These are phyloP conservation scores for Anolis carolinensis DNA, from an alignment of 2,113 vertebrate species.

Conservation along the genomic window DNA sequence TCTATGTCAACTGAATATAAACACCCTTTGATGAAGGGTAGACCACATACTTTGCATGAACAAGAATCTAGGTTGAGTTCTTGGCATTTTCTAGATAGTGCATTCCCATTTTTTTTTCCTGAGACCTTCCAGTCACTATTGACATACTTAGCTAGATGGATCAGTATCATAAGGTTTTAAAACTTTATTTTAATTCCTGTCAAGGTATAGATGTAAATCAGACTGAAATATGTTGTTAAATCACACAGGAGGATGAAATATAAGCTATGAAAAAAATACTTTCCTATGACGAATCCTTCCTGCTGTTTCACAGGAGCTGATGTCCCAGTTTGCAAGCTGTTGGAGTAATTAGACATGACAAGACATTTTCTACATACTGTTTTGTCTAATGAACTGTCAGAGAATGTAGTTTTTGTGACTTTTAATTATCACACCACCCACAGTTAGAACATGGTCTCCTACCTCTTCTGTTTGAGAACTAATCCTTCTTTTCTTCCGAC, in stretches of 20 bases:
- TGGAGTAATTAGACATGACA: conserved; percentile 60
- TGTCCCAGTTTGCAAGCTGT: conserved; percentile 43
- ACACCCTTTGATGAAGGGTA: neutral
- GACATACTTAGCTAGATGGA: neutral
- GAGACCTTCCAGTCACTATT: neutral
- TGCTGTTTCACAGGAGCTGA: conserved; percentile 48
- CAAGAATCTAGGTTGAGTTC: neutral
- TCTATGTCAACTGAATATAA: neutral
- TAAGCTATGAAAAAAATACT: conserved; percentile 10
- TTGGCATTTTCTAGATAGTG: neutral
- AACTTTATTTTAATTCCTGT: neutral
- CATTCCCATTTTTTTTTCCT: no score
- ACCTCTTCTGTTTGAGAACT: conserved; percentile 23
- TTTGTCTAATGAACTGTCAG: conserved; percentile 68
- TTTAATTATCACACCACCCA: conserved; percentile 61
- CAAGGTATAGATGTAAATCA: conserved; percentile 21
- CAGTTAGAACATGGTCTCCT: conserved; percentile 40
- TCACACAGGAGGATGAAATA: neutral
- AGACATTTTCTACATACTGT: conserved; percentile 63
- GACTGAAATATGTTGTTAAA: neutral
- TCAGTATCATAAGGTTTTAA: neutral
- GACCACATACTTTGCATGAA: neutral
- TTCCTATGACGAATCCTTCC: conserved; percentile 41
- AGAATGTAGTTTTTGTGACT: conserved; percentile 13
- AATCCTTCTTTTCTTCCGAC: conserved; percentile 47